Evolutionary conservation across 2,797 vertebrate genomes (phyloP), one percentile per base, ranked within the genome.

Genomic region (Phataginus tricuspis): DNA sequence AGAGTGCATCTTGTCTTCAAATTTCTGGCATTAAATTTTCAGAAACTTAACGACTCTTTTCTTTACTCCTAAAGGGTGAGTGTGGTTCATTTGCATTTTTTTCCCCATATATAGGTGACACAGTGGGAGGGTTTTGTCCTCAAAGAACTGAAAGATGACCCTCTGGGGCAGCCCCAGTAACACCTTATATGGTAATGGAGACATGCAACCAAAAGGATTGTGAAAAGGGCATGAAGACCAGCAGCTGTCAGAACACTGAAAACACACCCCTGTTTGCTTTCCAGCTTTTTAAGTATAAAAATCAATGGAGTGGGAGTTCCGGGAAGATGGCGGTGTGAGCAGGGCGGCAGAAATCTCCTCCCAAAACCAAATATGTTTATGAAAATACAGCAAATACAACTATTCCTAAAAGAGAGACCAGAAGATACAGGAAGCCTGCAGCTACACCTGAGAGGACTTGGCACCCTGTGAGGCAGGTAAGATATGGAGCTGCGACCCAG

Each of bases 211-310:
- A 84, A 82, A 96, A 93, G 1, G 45, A 4, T 69, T 92, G 83
- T 83, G 93, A 95, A 78, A 82, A 74, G 72, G 94, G 68, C 68
- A 55, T 25, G 6, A 80, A 97, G 95, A 98, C 94, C 93, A 97
- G 97, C 72, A 97, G 88, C 78, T 79, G 51, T n/a, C 96, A 92
- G 87, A 94, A 51, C 71, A 23, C 82, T 97, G 89, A 97, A 97
- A 98, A 97, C 80, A 95, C 84, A 96, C 96, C 85, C 98, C 75
- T 98, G 84, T 98, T 98, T 98, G 97, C 96, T 98, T 97, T 96
- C 84, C 84, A 96, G 97, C 72, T 94, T 98, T 98, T 98, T 98
- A 98, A 98, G 98, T 98, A 98, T 97, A 97, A 45, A 45, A 45
- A 45, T 45, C 10, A 98, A 98, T 98, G 95, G 96, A 98, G 94